Percentiles rank a stretch among this genome's conserved stretches.
Conservation (phyloP, 2,888 invertebrate species). For the Lasius fuliginosus region DNA sequence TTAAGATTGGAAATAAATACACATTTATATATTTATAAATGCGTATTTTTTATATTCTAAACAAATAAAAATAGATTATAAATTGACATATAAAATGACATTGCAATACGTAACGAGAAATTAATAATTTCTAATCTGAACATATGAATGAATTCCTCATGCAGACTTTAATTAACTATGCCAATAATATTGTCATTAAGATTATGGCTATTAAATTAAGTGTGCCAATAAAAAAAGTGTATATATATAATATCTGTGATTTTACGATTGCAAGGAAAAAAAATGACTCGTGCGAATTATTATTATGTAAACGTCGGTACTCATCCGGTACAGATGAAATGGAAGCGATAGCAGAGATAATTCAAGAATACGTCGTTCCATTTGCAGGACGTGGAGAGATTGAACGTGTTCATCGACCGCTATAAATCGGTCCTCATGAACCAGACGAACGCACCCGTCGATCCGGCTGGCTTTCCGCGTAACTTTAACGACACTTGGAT, state of each 20-base stretch:
- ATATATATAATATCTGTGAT: neutral
- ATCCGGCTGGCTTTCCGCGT: slow-evolving; percentile 75
- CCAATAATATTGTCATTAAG: neutral
- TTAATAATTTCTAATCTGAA: neutral
- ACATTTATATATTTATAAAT: neutral
- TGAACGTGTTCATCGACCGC: slow-evolving; percentile 70
- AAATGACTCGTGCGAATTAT: neutral
- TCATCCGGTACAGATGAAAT: neutral
- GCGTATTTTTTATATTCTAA: neutral
- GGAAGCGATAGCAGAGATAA: neutral
- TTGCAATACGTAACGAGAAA: neutral
- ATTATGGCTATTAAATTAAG: neutral
- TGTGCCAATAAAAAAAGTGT: neutral
- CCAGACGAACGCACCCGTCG: slow-evolving; percentile 67
- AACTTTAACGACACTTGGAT: slow-evolving; percentile 79
- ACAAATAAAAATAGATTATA: neutral
- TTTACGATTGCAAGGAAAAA: neutral
- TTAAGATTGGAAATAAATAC: neutral
- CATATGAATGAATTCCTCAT: neutral
- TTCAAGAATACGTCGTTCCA: slow-evolving; percentile 17
- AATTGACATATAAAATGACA: neutral
- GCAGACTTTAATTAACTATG: neutral
- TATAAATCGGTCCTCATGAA: slow-evolving; percentile 72
- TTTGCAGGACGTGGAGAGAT: slow-evolving; percentile 72
- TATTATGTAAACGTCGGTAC: neutral